Percentiles rank a stretch among this genome's conserved stretches.
phyloP scores from a whole-genome alignment of 2,113 vertebrate genomes.

The Okapia johnstoni region DNA sequence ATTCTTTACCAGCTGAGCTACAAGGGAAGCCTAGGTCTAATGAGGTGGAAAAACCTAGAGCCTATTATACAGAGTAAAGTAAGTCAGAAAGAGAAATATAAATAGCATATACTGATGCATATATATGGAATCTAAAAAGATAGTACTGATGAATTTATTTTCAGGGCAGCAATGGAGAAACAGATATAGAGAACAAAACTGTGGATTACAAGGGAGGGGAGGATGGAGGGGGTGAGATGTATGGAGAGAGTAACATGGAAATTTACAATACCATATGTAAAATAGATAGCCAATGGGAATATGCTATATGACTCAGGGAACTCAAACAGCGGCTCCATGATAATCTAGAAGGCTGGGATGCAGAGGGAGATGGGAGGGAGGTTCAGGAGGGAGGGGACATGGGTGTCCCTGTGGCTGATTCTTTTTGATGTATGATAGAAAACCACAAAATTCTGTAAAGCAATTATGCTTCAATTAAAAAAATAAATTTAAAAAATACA shows the following conservation, averaged over 20 bases:
- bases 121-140: not conserved
- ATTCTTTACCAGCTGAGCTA: not conserved
- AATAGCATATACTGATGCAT: not conserved
- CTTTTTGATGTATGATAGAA: not conserved
- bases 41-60: not conserved
- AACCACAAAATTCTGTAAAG: not conserved
- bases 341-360: not conserved
- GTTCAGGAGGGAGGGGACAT: not conserved
- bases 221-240: not conserved
- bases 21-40: not conserved
- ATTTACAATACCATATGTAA: not conserved
- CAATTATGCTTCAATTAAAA: not conserved
- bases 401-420: not conserved
- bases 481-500: not conserved
- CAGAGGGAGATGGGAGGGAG: not conserved
- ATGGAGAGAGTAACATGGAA: not conserved
- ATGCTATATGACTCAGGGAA: not conserved
- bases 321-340: not conserved
- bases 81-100: not conserved
- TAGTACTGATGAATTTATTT: not conserved
- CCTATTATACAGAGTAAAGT: not conserved
- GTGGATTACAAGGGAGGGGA: not conserved
- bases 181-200: not conserved
- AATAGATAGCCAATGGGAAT: not conserved
- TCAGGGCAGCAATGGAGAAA: not conserved